Conservation (phyloP, 2,113 vertebrate genomes). For the Phylloscopus trochiloides region DNA sequence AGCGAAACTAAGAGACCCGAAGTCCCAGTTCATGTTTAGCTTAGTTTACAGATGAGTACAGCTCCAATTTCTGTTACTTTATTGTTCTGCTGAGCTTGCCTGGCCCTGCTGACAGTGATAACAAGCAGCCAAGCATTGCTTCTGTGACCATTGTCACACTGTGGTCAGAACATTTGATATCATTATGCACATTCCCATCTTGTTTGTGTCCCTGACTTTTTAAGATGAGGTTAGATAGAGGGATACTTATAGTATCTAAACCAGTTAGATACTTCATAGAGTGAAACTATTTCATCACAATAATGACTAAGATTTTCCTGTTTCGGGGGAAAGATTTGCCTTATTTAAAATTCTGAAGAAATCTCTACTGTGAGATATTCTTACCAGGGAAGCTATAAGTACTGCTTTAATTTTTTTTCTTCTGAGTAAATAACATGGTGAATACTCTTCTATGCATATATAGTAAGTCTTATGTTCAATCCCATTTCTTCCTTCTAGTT, state of each 20-base stretch:
- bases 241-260: not conserved
- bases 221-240: not conserved
- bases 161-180: not conserved
- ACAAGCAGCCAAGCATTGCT: not conserved
- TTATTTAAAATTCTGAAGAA: not conserved
- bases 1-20: not conserved
- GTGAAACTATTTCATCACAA: not conserved
- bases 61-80: not conserved
- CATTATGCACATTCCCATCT: not conserved
- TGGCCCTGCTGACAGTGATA: rapidly evolving
- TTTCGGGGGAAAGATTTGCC: not conserved
- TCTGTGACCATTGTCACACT: not conserved
- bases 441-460: not conserved
- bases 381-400: not conserved
- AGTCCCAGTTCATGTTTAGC: not conserved
- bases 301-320: not conserved
- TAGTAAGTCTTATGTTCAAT: not conserved
- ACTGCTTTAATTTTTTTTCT: not conserved
- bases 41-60: not conserved
- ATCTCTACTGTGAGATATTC: not conserved
- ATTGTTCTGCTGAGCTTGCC: not conserved
- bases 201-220: not conserved
- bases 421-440: not conserved
- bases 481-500: not conserved
- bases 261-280: not conserved